A percentile compares a stretch with the other conserved stretches of the same genome.
phyloP scores from a whole-genome alignment of 2,113 vertebrate genomes.

The Tupaia tana region DNA sequence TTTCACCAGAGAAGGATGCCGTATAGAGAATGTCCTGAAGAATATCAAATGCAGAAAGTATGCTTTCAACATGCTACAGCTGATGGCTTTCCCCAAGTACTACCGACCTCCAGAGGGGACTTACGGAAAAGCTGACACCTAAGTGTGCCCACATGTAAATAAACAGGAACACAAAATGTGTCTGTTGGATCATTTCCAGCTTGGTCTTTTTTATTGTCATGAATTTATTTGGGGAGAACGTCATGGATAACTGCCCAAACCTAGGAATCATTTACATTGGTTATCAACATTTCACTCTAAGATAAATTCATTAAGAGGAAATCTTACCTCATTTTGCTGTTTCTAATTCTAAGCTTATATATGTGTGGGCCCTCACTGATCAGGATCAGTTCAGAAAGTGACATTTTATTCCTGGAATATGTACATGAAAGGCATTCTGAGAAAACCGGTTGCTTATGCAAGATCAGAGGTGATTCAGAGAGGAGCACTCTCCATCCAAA shows the following conservation, averaged over 20 bases:
- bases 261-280: slow-evolving; percentile 63
- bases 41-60: slow-evolving; percentile 99
- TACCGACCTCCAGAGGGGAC: slow-evolving; percentile 98
- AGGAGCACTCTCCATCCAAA: too few species aligned
- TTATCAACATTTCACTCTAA: slow-evolving; percentile 39
- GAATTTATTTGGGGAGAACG: slow-evolving; percentile 19
- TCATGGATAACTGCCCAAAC: slow-evolving; percentile 52
- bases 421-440: neutral
- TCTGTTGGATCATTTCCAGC: slow-evolving; percentile 75
- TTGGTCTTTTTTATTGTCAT: slow-evolving; percentile 19
- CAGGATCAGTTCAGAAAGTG: neutral
- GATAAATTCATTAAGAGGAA: neutral
- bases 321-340: neutral
- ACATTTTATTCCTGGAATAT: neutral
- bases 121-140: slow-evolving; percentile 97
- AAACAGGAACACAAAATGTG: slow-evolving; percentile 78
- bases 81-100: slow-evolving; percentile 98
- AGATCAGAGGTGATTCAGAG: neutral
- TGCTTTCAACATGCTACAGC: slow-evolving; percentile 99
- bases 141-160: slow-evolving; percentile 84
- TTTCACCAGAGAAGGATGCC: slow-evolving; percentile 98
- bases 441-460: neutral
- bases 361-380: neutral
- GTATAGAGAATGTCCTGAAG: slow-evolving; percentile 99
- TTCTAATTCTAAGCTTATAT: neutral